A percentile compares a stretch with the other conserved stretches of the same genome.
These are phyloP conservation scores for Drosophila ohnishii DNA, from an alignment of 1,140 invertebrate species.

Conservation along the genomic window DNA sequence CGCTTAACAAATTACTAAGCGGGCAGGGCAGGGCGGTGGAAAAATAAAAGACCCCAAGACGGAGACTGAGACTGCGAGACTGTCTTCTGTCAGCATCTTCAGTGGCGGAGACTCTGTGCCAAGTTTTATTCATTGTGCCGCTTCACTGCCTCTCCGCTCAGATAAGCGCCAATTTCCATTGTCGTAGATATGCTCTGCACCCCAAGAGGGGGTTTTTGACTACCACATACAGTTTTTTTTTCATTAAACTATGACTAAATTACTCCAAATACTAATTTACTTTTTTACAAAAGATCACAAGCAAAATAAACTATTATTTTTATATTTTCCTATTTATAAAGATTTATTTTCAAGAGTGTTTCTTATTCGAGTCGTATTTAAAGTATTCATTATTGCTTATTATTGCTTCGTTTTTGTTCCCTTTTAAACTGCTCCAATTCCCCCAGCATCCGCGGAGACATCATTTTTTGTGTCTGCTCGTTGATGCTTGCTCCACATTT, in stretches of 20 bases:
- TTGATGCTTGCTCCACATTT: conserved; percentile 50
- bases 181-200: conserved; percentile 17
- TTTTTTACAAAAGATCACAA: too few species aligned
- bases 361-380: background rate
- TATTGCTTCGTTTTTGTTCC: conserved; percentile 5
- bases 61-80: conserved; percentile 16
- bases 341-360: background rate
- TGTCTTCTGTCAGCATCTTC: conserved; percentile 23
- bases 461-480: conserved; percentile 26
- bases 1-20: conserved; percentile 64
- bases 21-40: conserved; percentile 19
- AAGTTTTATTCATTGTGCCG: conserved; percentile 48
- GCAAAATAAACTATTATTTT: background rate
- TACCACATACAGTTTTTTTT: background rate
- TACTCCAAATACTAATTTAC: too few species aligned
- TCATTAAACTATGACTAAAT: too few species aligned
- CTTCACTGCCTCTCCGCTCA: conserved; percentile 36
- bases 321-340: background rate
- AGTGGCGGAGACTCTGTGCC: conserved; percentile 36
- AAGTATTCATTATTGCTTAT: conserved; percentile 1
- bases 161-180: conserved; percentile 53
- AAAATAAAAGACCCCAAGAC: conserved; percentile 6
- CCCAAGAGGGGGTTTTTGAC: background rate
- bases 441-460: conserved; percentile 18
- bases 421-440: conserved; percentile 31